phyloP scores from a whole-genome alignment of 2,888 invertebrate species.

The Pachydiplax longipennis region DNA sequence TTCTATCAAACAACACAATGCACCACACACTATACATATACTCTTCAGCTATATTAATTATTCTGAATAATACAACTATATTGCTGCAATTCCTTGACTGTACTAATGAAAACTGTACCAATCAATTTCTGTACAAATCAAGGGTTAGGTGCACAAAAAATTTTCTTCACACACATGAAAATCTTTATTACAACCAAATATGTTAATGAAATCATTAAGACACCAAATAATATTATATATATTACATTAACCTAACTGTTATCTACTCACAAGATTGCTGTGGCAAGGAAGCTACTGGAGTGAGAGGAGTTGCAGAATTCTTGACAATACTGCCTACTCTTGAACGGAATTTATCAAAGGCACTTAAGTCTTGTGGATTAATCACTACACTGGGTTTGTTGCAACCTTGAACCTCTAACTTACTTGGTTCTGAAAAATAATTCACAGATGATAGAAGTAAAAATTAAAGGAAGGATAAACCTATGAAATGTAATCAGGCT shows the following conservation, averaged over 20 bases:
- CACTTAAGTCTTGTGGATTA: constrained; percentile 60
- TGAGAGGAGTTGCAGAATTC: constrained; percentile 58
- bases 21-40: too few species aligned
- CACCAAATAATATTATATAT: too few species aligned
- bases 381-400: constrained; percentile 20
- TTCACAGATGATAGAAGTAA: not conserved
- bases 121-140: too few species aligned
- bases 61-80: too few species aligned
- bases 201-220: too few species aligned
- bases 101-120: too few species aligned
- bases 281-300: constrained; percentile 52
- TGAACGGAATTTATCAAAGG: constrained; percentile 67
- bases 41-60: too few species aligned
- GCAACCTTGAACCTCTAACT: constrained; percentile 21
- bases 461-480: not conserved
- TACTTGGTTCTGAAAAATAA: constrained; percentile 19
- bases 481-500: not conserved
- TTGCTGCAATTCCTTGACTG: too few species aligned
- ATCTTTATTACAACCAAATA: too few species aligned
- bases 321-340: constrained; percentile 72
- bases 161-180: too few species aligned
- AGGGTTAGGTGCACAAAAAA: too few species aligned
- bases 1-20: too few species aligned
- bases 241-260: not conserved
- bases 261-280: constrained; percentile 54